Conservation (phyloP, 1,140 invertebrate species). For the Tribolium castaneum region DNA sequence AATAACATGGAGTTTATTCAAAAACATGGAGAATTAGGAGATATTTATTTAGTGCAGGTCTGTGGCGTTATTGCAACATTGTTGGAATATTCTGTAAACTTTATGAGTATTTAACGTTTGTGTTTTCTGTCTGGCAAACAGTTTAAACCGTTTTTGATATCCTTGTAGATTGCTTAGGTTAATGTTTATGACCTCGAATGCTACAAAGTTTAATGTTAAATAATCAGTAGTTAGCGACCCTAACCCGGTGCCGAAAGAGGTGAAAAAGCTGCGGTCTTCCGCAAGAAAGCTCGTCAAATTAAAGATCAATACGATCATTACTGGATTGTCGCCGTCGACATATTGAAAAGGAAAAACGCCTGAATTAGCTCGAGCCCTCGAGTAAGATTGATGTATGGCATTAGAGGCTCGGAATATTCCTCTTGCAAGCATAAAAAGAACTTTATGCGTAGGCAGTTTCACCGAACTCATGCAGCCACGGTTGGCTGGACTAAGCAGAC, state of each 20-base stretch:
- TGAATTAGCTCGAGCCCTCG: slow-evolving; percentile 4
- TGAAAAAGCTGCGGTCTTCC: neutral
- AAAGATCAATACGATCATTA: neutral
- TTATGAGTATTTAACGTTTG: slow-evolving; percentile 21
- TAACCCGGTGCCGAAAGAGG: neutral
- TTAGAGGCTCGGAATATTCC: slow-evolving; percentile 29
- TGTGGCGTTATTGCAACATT: neutral
- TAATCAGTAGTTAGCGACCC: slow-evolving; percentile 12
- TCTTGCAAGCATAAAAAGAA: slow-evolving; percentile 35
- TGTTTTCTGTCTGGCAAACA: slow-evolving; percentile 16
- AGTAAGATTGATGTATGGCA: slow-evolving; percentile 37
- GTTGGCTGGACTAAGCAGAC: slow-evolving; percentile 35
- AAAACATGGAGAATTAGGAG: neutral
- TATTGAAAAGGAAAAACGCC: slow-evolving; percentile 13
- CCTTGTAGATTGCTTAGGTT: slow-evolving; percentile 9
- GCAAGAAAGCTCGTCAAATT: neutral
- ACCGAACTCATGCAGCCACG: slow-evolving; percentile 38
- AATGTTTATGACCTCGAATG: slow-evolving; percentile 10
- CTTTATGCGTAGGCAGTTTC: slow-evolving; percentile 40
- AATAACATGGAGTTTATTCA: neutral
- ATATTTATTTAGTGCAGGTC: neutral
- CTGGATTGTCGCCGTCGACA: slow-evolving; percentile 1
- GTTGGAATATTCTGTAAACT: neutral
- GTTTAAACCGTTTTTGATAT: slow-evolving; percentile 26
- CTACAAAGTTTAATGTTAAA: slow-evolving; percentile 15